Evolutionary conservation across 1,140 invertebrate species (phyloP), one percentile per base, ranked within the genome.

Genomic region (Limonius californicus): DNA sequence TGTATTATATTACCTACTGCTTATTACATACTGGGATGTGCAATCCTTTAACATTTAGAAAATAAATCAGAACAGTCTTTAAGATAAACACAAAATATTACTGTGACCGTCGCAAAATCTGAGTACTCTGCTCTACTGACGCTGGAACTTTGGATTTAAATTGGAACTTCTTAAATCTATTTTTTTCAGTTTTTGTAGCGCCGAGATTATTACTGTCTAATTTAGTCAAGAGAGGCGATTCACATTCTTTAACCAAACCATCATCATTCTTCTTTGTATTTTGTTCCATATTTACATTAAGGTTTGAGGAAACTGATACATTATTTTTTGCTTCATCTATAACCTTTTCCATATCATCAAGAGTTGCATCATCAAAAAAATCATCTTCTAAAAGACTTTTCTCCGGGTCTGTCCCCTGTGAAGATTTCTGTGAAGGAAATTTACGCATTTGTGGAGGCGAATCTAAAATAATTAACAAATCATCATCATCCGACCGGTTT

Each of bases 111-210:
- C 43, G 15, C 12, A 45, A 14, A 8, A 8, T 6, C n/a, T 45
- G 43, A 19, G 45, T 14, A 8, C 20, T 50, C 19, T 50, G 7
- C 12, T 8, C 14, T 4, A 50, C 45, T 19, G 45, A 50, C 15
- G 2, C 1, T 11, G 45, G 45, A 21, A 50, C 16, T 14, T 19
- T 16, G 2, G 45, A 50, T 50, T 50, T 50, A 18, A 50, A 50
- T 18, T 50, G 16, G n/a, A 50, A 50, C 19, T 50, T 50, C n/a
- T 50, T 50, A 12, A 39, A 39, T 39, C n/a, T 39, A 39, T 39
- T 39, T 27, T 27, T 27, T 27, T 27, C 23, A n/a, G n/a, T n/a
- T 27, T 27, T 9, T 4, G 3, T 27, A 27, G 23, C 3, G 9
- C 3, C 23, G 23, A 9, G 3, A 9, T 9, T 27, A 27, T 3